phyloP scores from a whole-genome alignment of 2,888 invertebrate species.

The Julus scanicus region DNA sequence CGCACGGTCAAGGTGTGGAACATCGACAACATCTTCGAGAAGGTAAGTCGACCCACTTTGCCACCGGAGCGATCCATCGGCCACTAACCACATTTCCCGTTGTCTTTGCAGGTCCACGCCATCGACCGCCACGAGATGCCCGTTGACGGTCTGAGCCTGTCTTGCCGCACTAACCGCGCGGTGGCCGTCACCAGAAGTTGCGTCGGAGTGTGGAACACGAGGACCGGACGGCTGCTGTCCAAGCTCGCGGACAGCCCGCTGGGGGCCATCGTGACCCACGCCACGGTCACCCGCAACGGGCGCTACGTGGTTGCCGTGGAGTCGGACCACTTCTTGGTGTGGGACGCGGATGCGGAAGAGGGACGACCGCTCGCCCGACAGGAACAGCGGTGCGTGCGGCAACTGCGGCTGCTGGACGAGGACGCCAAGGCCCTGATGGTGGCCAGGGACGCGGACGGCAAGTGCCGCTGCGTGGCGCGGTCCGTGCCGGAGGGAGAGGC shows the following conservation, averaged over 20 bases:
- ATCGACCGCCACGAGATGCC: conserved; percentile 95
- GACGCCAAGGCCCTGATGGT: conserved; percentile 80
- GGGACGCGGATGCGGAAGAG: conserved; percentile 79
- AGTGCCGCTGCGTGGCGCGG: conserved; percentile 60
- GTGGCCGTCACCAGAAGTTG: conserved; percentile 94
- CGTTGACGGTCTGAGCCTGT: conserved; percentile 81
- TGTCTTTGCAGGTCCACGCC: conserved; percentile 76
- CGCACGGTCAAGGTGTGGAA: conserved; percentile 99
- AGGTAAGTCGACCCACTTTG: conserved; percentile 65
- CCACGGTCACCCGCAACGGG: conserved; percentile 86
- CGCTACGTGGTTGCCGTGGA: conserved; percentile 90
- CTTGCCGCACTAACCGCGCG: conserved; percentile 79
- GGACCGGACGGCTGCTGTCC: conserved; percentile 83
- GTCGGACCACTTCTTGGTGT: conserved; percentile 88
- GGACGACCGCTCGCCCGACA: conserved; percentile 75
- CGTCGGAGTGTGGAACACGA: conserved; percentile 94
- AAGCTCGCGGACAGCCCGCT: conserved; percentile 91
- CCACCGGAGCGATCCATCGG: too few species aligned
- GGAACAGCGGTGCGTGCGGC: conserved; percentile 82
- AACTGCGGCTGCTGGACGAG: conserved; percentile 79
- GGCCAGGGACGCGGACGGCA: conserved; percentile 71
- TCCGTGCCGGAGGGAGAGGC: conserved; percentile 75
- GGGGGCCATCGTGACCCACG: conserved; percentile 94
- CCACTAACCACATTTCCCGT: too few species aligned
- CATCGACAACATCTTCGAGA: conserved; percentile 97